Conservation (phyloP, 2,797 vertebrate genomes). For the Acrocephalus scirpaceus region DNA sequence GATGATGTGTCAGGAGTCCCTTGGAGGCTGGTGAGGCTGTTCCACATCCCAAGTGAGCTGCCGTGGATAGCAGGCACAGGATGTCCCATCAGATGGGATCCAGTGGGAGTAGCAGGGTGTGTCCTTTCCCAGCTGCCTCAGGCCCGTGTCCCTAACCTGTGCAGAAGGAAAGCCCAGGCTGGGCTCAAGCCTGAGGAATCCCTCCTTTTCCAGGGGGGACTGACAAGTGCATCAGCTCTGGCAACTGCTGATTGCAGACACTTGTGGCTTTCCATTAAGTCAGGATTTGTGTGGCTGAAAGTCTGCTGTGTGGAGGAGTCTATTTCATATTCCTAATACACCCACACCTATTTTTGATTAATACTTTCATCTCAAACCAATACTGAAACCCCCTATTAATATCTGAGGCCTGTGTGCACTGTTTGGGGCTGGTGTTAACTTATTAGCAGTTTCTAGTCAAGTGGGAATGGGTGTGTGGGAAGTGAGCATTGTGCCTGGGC, state of each 20-base stretch:
- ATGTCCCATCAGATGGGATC: neutral
- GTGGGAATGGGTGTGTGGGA: slow-evolving; percentile 1
- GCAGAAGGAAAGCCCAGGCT: neutral
- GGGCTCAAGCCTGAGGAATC: neutral
- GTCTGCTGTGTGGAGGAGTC: neutral
- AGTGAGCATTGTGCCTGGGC: neutral
- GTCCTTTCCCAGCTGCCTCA: neutral
- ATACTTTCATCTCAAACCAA: neutral
- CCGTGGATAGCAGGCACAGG: neutral
- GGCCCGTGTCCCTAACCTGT: neutral
- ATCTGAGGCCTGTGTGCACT: neutral
- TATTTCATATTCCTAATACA: neutral
- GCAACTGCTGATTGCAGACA: neutral
- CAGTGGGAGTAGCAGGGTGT: neutral
- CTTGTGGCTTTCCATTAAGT: neutral
- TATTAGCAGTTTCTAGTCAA: slow-evolving; percentile 22
- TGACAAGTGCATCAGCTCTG: neutral
- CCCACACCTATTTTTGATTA: slow-evolving; percentile 10
- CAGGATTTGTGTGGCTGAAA: slow-evolving; percentile 11
- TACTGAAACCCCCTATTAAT: slow-evolving; percentile 31
- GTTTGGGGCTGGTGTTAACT: slow-evolving; percentile 5
- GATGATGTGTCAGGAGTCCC: neutral
- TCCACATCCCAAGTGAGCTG: neutral
- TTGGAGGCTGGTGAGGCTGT: neutral
- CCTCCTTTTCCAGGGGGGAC: neutral